phyloP scores from a whole-genome alignment of 2,113 vertebrate genomes.

The Ammodytes marinus region DNA sequence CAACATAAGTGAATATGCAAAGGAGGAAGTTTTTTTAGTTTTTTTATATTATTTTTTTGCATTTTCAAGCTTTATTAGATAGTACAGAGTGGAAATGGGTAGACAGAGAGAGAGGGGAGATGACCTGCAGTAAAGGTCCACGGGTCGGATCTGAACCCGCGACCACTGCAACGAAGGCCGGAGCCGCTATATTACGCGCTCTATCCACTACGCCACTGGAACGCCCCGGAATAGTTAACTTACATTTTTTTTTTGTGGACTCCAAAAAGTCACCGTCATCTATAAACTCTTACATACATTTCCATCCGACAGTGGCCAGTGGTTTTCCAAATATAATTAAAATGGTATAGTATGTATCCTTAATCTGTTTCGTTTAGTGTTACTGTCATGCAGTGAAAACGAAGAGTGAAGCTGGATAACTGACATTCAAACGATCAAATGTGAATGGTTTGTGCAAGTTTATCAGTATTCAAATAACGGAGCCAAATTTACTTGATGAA shows the following conservation, averaged over 20 bases:
- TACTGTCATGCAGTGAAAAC: neutral
- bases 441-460: neutral
- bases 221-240: too few relatives aligned
- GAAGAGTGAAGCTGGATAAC: neutral
- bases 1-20: neutral
- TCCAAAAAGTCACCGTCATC: neutral
- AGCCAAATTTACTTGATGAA: neutral
- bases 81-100: too few relatives aligned
- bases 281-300: neutral
- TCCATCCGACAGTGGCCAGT: neutral
- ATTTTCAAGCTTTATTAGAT: too few relatives aligned
- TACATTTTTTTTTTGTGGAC: neutral
- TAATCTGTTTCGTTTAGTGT: neutral
- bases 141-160: too few relatives aligned
- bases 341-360: neutral
- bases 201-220: too few relatives aligned
- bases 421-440: neutral
- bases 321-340: neutral
- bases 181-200: too few relatives aligned
- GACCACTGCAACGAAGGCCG: too few relatives aligned
- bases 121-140: too few relatives aligned
- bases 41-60: too few relatives aligned
- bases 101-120: too few relatives aligned
- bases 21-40: neutral
- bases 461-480: neutral